Evolutionary conservation across 1,140 invertebrate species (phyloP), one percentile per base, ranked within the genome.

Genomic region (Pteromalus puparum): DNA sequence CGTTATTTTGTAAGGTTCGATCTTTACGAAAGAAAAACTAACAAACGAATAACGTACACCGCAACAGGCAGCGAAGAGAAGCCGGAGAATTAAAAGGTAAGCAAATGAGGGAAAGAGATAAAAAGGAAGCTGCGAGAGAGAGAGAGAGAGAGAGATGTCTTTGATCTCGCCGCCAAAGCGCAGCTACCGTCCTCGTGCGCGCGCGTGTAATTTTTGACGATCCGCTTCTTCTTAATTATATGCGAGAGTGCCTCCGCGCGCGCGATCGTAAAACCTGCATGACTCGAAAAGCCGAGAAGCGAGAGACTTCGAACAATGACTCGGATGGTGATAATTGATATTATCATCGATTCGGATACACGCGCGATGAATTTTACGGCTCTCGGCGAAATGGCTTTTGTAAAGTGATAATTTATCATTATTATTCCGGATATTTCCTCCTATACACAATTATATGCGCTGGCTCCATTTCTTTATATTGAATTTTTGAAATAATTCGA

Each of bases 111-210:
- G 48, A 77, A 75, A 42, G 34, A 84, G 30, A 34, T 34, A 30
- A 34, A 82, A 73, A 82, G 75, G 53, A 82, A 86, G 30, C 21
- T n/a, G 74, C 61, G 67, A 84, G 38, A 28, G 61, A 21, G 30
- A 34, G 30, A 38, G n/a, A n/a, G n/a, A n/a, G n/a, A n/a, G n/a
- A n/a, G n/a, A 0, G 38, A 42, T 79, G 15, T 30, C 89, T 90
- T 89, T 90, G 74, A 89, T 90, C 89, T 89, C n/a, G 85, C 88
- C 89, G 89, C 70, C 30, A 21, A 38, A 81, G 46, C 68, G 70
- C 18, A 12, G 70, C 61, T 80, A 46, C 76, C 67, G 28, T n/a
- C 24, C 28, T 68, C 10, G 46, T 13, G 48, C 5, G 3, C 48
- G 48, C 1, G 18, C 18, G 48, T 61, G 53, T 61, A 61, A 26